Base-by-base conservation (phyloP, 2,888 invertebrate genomes). In the Brachypterus glaber region DNA sequence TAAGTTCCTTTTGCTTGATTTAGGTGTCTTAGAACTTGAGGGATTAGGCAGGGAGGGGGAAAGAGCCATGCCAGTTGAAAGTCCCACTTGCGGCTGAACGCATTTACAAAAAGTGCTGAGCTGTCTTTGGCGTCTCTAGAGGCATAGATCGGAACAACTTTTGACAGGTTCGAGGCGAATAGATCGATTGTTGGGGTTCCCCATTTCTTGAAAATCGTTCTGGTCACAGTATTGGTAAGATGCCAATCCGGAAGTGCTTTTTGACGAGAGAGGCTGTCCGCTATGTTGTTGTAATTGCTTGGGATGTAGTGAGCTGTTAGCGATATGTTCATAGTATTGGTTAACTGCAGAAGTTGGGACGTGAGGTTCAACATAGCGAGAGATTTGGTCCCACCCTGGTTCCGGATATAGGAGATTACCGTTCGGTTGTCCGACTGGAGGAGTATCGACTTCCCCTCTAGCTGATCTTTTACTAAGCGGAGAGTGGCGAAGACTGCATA, bases 11-110 rank as follows among this genome's bases (percentile, higher is more conserved):
- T 35, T 4, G 51, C 47, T 5, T 30, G 29, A 37, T 53, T 51
- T 4, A 55, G 43, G 24, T 55, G 52, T 2, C 30, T 27, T 11
- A 53, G 45, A 2, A 57, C 50, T 18, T 42, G 26, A 3, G 55
- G 55, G 1, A 56, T 48, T 15, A 55, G 41, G 4, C 40, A 36
- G 8, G 55, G 58, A 4, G 57, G 58, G 2, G 58, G 55, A 31
- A 58, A 57, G 5, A 55, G 36, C 48, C 57, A 58, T 1, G 47
- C 44, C 14, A 49, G 34, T 11, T 9, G 3, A 35, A 33, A 48
- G 13, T 38, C 26, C 46, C 49, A 49, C 9, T n/a, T 29, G 24
- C 39, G 39, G 45, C 47, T 49, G 43, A 50, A 50, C 3, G 47
- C 47, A 32, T 49, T 35, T 27, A 32, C 42, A 32, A 44, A 49